phyloP scores from a whole-genome alignment of 2,113 vertebrate species.

The Promerops cafer region DNA sequence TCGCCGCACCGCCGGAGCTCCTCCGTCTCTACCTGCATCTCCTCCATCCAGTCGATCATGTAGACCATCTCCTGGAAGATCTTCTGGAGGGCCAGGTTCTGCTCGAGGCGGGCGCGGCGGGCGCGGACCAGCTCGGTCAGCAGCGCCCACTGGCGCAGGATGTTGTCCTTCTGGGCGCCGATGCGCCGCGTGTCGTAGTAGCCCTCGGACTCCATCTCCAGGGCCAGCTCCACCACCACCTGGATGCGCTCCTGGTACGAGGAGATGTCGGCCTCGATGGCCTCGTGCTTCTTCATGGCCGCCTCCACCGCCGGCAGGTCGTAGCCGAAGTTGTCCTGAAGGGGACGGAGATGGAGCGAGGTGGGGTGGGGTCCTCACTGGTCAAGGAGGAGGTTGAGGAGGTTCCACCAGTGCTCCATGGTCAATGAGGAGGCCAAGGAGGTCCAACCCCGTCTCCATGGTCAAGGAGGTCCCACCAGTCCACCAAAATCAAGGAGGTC shows the following conservation, averaged over 20 bases:
- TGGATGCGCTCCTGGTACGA: slow-evolving; percentile 92
- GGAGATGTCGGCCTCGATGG: slow-evolving; percentile 92
- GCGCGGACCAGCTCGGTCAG: slow-evolving; percentile 83
- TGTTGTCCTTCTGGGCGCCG: slow-evolving; percentile 86
- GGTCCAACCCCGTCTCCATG: fast-evolving
- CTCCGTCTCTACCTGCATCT: slow-evolving; percentile 80
- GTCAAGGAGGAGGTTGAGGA: not conserved
- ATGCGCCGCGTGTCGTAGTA: slow-evolving; percentile 89
- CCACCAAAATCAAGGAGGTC: not conserved
- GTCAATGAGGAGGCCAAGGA: not conserved
- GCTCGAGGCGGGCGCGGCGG: slow-evolving; percentile 83
- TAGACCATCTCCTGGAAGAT: slow-evolving; percentile 98
- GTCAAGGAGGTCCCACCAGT: not conserved
- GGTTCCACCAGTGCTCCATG: fast-evolving
- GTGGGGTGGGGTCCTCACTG: fast-evolving
- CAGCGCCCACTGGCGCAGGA: slow-evolving; percentile 89
- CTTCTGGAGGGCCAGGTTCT: slow-evolving; percentile 90
- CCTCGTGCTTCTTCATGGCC: slow-evolving; percentile 97
- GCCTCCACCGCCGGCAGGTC: slow-evolving; percentile 93
- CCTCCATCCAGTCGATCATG: slow-evolving; percentile 99
- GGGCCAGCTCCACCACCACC: slow-evolving; percentile 83
- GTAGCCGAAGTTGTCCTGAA: slow-evolving; percentile 93
- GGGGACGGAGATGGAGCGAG: fast-evolving
- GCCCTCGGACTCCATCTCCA: slow-evolving; percentile 85
- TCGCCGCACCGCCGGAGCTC: fast-evolving